These are phyloP conservation scores for Lepidochitona cinerea DNA, from an alignment of 2,888 invertebrate species.

Conservation along the genomic window DNA sequence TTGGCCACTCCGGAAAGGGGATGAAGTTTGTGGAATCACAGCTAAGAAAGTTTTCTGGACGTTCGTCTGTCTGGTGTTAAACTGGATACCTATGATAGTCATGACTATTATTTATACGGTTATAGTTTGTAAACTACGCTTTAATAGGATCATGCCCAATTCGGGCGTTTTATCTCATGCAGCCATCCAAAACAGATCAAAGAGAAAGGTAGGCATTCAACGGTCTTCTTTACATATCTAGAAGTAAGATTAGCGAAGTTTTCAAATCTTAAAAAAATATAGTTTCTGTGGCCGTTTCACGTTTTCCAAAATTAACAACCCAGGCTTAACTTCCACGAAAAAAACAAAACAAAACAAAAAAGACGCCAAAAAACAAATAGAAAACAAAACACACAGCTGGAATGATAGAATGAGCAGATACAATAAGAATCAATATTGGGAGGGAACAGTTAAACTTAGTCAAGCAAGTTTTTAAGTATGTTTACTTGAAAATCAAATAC, in stretches of 20 bases:
- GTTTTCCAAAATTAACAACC: too few species aligned
- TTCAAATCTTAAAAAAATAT: too few species aligned
- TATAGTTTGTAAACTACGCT: constrained; percentile 49
- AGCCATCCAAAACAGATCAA: constrained; percentile 50
- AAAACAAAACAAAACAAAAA: too few species aligned
- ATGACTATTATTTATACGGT: constrained; percentile 53
- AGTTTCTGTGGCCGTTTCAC: too few species aligned
- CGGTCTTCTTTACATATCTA: background rate
- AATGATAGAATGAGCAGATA: too few species aligned
- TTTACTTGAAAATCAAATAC: too few species aligned
- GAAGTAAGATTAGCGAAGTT: background rate
- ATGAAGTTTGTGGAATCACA: constrained; percentile 46
- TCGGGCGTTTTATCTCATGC: constrained; percentile 42
- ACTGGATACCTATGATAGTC: constrained; percentile 61
- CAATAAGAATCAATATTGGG: too few species aligned
- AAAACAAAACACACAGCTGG: too few species aligned
- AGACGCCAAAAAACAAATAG: too few species aligned
- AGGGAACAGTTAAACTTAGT: too few species aligned
- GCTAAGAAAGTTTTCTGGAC: constrained; percentile 58
- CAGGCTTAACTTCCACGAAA: too few species aligned
- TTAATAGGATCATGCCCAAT: constrained; percentile 48
- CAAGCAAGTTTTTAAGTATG: too few species aligned
- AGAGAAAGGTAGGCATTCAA: constrained; percentile 50
- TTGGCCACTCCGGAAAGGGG: constrained; percentile 45
- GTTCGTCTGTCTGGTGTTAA: constrained; percentile 54